Evolutionary conservation across 2,797 vertebrate species (phyloP), one percentile per base, ranked within the genome.

Genomic region (Molossus molossus): DNA sequence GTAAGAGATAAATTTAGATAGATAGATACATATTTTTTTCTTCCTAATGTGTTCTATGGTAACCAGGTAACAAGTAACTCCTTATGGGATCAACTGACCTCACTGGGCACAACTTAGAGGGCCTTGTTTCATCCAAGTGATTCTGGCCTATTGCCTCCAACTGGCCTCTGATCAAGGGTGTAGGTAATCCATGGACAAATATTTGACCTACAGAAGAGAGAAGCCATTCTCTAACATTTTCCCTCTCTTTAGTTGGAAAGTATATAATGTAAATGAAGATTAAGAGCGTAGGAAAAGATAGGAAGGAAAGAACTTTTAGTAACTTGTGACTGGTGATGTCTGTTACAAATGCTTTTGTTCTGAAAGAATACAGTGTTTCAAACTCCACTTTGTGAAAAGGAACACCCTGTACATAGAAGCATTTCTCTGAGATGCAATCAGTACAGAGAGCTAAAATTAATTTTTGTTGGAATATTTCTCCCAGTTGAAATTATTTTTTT

Each of bases 111-210:
- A 45, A 73, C 0, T 12, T 40, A 58, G 5, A 55, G 7, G 25
- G 20, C 1, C 8, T 75, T 3, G 13, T 55, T 12, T 53, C 29
- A n/a, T 27, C 7, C 0, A 55, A 75, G 0, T n/a, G 11, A 27
- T 80, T 67, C 33, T 76, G 60, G 13, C 1, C 11, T 90, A 90
- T 80, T 9, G 13, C 20, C 17, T 69, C 3, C 45, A 69, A 6
- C 0, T 8, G 5, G 11, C 3, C 23, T 50, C 76, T 64, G 4
- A 37, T 69, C 2, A 57, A n/a, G 3, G 9, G 3, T 5, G 3
- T 4, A n/a, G 11, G 18, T 55, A 75, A 37, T 10, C 1, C n/a
- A 37, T 67, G 27, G 23, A 65, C 7, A 58, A 65, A 80, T 29
- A 45, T 21, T 69, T 73, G 33, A 25, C 2, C 3, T 50, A n/a